Conservation (phyloP, 2,888 invertebrate genomes). For the Lepidocyrtinus sp. region DNA sequence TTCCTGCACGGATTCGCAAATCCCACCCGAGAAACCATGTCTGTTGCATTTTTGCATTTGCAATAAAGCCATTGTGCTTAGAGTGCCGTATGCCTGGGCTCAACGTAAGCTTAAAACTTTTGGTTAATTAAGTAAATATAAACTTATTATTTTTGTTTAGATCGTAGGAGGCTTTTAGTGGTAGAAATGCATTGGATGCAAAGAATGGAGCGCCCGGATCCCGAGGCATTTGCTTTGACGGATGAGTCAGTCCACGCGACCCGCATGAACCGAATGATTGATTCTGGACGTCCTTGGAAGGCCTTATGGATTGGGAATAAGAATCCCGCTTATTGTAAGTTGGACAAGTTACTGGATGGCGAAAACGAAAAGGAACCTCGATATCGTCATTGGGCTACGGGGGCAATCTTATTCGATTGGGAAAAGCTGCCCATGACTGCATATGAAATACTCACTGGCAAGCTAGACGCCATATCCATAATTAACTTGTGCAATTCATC, state of each 20-base stretch:
- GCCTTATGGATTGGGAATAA: neutral
- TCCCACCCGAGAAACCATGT: neutral
- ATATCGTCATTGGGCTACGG: neutral
- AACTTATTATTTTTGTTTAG: neutral
- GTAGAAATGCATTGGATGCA: neutral
- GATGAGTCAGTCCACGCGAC: neutral
- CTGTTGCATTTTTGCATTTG: neutral
- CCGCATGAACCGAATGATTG: neutral
- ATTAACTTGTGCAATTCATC: conserved; percentile 27
- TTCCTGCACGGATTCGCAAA: neutral
- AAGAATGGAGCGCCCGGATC: neutral
- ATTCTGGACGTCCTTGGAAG: neutral
- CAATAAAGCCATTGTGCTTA: neutral
- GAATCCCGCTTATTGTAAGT: neutral
- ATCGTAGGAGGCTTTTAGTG: neutral
- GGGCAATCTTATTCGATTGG: neutral
- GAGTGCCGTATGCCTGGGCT: neutral
- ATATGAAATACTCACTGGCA: conserved; percentile 26
- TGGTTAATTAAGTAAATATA: neutral
- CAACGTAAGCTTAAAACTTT: neutral
- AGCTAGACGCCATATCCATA: conserved; percentile 25
- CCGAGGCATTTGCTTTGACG: neutral
- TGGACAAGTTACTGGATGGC: neutral
- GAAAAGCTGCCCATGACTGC: conserved; percentile 34
- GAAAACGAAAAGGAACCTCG: neutral